Percentiles rank a stretch among this genome's conserved stretches.
phyloP scores from a whole-genome alignment of 2,113 vertebrate genomes.

The Australoheros scitulus region DNA sequence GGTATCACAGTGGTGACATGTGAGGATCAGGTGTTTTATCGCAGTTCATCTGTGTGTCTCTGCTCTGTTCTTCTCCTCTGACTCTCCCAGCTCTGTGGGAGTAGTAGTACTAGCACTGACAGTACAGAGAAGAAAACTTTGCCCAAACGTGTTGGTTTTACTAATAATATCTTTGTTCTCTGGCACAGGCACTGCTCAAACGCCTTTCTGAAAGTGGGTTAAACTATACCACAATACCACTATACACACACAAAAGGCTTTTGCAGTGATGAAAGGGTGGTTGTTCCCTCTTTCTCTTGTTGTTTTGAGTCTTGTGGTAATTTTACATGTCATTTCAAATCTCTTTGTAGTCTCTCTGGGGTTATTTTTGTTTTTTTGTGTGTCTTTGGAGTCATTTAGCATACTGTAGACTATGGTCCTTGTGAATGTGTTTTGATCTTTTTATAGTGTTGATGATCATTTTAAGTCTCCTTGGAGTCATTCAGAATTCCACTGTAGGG shows the following conservation, averaged over 20 bases:
- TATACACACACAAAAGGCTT: not conserved
- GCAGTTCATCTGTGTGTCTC: not conserved
- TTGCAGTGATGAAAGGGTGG: not conserved
- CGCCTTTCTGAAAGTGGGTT: not conserved
- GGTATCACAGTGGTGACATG: not conserved
- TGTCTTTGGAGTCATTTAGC: not conserved
- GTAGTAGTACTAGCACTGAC: slow-evolving; percentile 1
- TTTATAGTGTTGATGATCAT: not conserved
- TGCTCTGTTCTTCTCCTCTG: not conserved
- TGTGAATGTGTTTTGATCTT: not conserved
- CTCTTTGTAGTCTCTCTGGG: not conserved
- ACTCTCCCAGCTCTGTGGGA: slow-evolving; percentile 19
- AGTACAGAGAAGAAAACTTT: slow-evolving; percentile 19
- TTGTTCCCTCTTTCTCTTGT: not conserved
- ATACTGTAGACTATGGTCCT: not conserved
- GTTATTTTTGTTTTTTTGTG: not conserved
- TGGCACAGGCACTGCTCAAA: not conserved
- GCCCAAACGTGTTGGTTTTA: slow-evolving; percentile 24
- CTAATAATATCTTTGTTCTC: slow-evolving; percentile 21
- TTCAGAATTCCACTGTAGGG: not conserved
- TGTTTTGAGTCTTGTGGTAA: not conserved
- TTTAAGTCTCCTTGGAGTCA: not conserved
- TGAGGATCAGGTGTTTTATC: slow-evolving; percentile 36
- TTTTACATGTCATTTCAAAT: not conserved
- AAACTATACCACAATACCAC: not conserved